Base-by-base conservation (phyloP, 2,888 invertebrate species). In the Callyntrura sp. region DNA sequence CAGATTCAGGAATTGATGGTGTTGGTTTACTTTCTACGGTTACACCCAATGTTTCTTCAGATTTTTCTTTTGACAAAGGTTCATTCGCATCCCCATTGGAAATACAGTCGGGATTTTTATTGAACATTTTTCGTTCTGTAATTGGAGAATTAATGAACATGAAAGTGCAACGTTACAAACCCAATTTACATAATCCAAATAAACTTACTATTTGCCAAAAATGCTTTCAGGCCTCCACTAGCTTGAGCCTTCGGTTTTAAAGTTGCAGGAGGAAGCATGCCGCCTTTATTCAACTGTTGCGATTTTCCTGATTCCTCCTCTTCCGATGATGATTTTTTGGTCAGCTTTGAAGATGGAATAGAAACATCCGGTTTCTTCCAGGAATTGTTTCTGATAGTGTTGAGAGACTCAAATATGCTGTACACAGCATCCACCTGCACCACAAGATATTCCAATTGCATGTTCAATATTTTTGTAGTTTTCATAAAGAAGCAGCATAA, bases 341-440 rank as follows among this genome's bases (percentile, higher is more conserved):
- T 6, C 20, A 81, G 11, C 51, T 28, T 51, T 12, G 57, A 8
- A 5, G 82, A 14, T 45, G 81, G 55, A 0, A 11, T 17, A 65
- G 55, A 35, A 35, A 35, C 6, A 0, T 45, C 35, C 12, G 70
- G 17, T 79, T 57, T 65, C 11, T 23, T 45, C 92, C 92, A 92
- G 25, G 76, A 78, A 87, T 85, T 90, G 14, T 57, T 43, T 68
- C 88, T 83, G 3, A 90, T 25, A 6, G 70, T 51, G 3, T 12
- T 17, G 45, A 92, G 62, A 1, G 84, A 65, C 12, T 60, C 76
- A 81, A 91, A 92, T 45, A 82, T 62, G 4, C 45, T 48, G 28
- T 91, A 81, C 0, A 92, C 88, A 11, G 73, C 73, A n/a, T 92
- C 91, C 62, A 70, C 91, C 79, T 92, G 76, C 65, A 14, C 55